These are phyloP conservation scores for Acromyrmex heyeri DNA, from an alignment of 1,140 invertebrate genomes.

Conservation along the genomic window DNA sequence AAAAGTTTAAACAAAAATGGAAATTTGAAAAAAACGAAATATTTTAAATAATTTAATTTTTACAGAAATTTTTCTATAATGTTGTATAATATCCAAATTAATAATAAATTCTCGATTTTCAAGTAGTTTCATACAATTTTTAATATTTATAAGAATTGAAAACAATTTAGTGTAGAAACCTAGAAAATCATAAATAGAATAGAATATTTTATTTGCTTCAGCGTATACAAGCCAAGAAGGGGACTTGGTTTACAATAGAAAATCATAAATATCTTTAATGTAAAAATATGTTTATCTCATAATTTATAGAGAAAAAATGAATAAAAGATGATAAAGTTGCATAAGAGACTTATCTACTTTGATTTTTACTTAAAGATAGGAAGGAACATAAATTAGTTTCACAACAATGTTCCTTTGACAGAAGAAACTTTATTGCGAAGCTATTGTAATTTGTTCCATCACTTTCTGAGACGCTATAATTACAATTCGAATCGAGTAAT, in stretches of 20 bases:
- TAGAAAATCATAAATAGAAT: not conserved
- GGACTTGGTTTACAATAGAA: no score
- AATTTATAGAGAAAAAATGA: slow-evolving; percentile 1
- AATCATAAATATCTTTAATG: not conserved
- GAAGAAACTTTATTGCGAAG: not conserved
- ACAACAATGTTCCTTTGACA: not conserved
- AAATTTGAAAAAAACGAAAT: not conserved
- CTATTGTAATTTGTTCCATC: slow-evolving; percentile 7
- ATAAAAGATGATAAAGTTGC: not conserved
- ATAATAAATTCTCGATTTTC: not conserved
- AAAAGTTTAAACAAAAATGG: not conserved
- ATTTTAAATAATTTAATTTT: slow-evolving; percentile 8
- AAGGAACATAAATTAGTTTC: slow-evolving; percentile 8
- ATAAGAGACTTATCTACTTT: not conserved
- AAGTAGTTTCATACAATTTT: not conserved
- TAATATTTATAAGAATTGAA: not conserved
- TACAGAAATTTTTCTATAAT: not conserved
- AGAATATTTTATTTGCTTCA: no score
- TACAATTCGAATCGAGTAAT: not conserved
- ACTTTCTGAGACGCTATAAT: not conserved
- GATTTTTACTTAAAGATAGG: not conserved
- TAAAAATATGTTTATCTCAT: not conserved
- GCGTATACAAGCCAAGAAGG: no score
- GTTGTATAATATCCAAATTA: not conserved
- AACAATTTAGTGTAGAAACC: not conserved